phyloP scores from a whole-genome alignment of 2,888 invertebrate species.

The Melipona beecheii region DNA sequence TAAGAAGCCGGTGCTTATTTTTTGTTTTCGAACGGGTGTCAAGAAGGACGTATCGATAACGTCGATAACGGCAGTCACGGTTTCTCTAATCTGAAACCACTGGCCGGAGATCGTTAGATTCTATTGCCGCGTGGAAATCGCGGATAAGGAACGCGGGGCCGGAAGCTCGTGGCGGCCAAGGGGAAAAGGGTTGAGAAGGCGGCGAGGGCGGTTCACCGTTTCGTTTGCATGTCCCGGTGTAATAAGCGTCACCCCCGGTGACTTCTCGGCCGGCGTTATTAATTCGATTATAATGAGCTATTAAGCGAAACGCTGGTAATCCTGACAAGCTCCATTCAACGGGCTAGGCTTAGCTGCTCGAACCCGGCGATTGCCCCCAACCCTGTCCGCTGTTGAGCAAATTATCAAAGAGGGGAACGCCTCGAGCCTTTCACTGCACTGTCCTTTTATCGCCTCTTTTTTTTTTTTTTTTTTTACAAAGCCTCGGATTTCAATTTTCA shows the following conservation, averaged over 20 bases:
- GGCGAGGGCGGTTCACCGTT: constrained; percentile 48
- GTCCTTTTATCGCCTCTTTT: constrained; percentile 22
- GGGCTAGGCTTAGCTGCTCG: constrained; percentile 70
- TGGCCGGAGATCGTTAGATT: constrained; percentile 14
- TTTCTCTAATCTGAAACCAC: not conserved
- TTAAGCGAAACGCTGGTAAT: constrained; percentile 79
- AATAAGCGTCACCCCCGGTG: constrained; percentile 74
- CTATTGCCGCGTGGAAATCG: constrained; percentile 20
- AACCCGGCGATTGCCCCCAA: constrained; percentile 63
- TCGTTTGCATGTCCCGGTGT: constrained; percentile 76
- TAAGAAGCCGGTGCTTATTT: not conserved
- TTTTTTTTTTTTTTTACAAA: constrained; percentile 5
- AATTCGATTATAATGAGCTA: constrained; percentile 82
- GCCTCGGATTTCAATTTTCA: constrained; percentile 3
- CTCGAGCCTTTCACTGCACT: constrained; percentile 7
- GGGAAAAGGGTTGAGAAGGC: constrained; percentile 30
- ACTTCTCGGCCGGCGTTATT: constrained; percentile 75
- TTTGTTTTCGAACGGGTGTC: not conserved
- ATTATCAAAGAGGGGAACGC: constrained; percentile 69
- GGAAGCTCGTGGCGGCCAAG: constrained; percentile 7
- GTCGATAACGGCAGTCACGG: not conserved
- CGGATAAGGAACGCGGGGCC: constrained; percentile 20
- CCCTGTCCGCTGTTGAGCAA: constrained; percentile 75
- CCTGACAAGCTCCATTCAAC: constrained; percentile 76
- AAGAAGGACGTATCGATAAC: not conserved